These are phyloP conservation scores for Aeoliscus strigatus DNA, from an alignment of 2,797 vertebrate genomes.

Conservation along the genomic window DNA sequence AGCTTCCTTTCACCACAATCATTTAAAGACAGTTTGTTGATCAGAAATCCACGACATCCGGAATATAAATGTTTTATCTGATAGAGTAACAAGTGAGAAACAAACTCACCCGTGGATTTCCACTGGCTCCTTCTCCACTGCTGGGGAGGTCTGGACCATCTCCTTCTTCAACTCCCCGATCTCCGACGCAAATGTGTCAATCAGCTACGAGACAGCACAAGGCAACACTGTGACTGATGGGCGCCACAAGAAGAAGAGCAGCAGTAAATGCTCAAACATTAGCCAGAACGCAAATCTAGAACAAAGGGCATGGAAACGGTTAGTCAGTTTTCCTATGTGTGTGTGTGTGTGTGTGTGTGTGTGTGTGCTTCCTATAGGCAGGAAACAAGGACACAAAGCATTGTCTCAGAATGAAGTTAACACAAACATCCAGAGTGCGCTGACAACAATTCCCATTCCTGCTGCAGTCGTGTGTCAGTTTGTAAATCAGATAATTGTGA, in stretches of 20 bases:
- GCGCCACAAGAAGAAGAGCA: constrained; percentile 1
- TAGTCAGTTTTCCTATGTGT: constrained; percentile 51
- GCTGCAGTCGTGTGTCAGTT: neutral
- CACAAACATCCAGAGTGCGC: neutral
- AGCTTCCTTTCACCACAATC: no score
- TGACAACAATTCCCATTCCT: no score
- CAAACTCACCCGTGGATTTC: constrained; percentile 73
- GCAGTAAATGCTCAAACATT: constrained; percentile 11
- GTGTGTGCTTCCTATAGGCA: constrained; percentile 41
- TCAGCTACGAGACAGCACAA: constrained; percentile 73
- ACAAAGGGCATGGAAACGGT: constrained; percentile 35
- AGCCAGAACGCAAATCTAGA: constrained; percentile 26
- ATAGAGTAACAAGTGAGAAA: no score
- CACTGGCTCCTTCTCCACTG: constrained; percentile 61
- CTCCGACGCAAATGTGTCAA: constrained; percentile 89
- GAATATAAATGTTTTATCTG: no score
- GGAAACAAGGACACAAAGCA: constrained; percentile 41
- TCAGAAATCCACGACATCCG: no score
- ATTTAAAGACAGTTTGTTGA: no score
- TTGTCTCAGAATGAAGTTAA: constrained; percentile 7
- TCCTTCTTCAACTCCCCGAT: constrained; percentile 91
- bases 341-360: constrained; percentile 13
- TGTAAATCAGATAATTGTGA: no score
- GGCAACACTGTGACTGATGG: constrained; percentile 19
- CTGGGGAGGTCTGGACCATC: constrained; percentile 82